phyloP scores from a whole-genome alignment of 92 coral and sea anemone genomes.

The Palythoa heliodiscus region DNA sequence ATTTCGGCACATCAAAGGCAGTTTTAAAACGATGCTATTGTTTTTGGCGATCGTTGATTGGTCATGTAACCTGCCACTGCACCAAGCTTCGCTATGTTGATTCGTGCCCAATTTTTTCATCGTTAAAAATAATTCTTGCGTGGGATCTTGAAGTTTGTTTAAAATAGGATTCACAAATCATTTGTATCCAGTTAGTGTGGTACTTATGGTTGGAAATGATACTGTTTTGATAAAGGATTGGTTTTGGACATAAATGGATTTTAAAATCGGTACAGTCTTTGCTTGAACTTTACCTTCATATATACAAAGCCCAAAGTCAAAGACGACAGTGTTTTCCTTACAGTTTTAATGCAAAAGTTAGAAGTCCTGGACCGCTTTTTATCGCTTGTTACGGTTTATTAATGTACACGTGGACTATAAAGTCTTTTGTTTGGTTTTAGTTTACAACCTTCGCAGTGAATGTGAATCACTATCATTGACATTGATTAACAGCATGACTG shows the following conservation, averaged over 20 bases:
- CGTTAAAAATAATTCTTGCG: not conserved
- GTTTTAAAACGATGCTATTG: not conserved
- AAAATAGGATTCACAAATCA: not conserved
- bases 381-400: not conserved
- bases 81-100: not conserved
- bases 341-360: not conserved
- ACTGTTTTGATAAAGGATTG: not conserved
- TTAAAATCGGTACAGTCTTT: not conserved
- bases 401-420: not conserved
- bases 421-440: not conserved
- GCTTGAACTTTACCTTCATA: not conserved
- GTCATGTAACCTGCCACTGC: not conserved
- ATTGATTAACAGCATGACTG: constrained; percentile 4
- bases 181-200: not conserved
- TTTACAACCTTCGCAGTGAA: not conserved
- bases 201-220: not conserved
- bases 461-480: not conserved
- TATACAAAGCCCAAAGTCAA: not conserved
- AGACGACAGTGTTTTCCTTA: not conserved
- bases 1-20: not conserved
- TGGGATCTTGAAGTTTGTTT: not conserved
- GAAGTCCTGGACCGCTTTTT: not conserved
- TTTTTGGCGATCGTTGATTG: constrained; percentile 9
- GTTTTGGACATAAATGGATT: not conserved
- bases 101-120: not conserved